Evolutionary conservation across 2,113 vertebrate species (phyloP), one percentile per base, ranked within the genome.

Genomic region (Aegotheles bennettii): DNA sequence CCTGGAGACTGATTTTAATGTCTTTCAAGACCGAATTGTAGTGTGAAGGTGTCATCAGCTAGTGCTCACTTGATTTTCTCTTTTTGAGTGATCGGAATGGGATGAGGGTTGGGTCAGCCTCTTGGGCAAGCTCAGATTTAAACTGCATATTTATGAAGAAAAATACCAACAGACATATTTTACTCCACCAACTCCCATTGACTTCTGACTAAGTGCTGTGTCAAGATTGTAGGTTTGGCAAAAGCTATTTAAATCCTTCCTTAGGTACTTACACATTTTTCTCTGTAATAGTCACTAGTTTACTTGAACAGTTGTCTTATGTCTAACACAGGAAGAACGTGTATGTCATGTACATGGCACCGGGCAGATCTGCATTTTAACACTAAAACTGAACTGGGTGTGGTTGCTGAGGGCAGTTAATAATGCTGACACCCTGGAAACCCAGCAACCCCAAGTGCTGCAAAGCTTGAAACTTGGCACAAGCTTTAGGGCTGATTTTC

Each of bases 171-270:
- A 84, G 47, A 56, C 10, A 3, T 43, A 48, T 81, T 92, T 70
- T 81, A 61, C 38, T 81, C 25, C 40, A 53, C 20, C 3, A 13
- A 9, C 51, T 86, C 35, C 63, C 43, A 51, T 0, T 81, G 86
- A 59, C 71, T 81, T 90, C 65, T 91, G 82, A 85, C 70, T 76
- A 17, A 65, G 71, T 67, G 75, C 57, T 87, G 45, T 53, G 36
- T 68, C 82, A 84, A 79, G 87, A 87, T 87, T 87, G 82, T 40
- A 90, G 87, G 92, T 88, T 96, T 95, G 59, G 45, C 69, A 78
- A 79, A 93, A 75, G 71, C 84, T 45, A 47, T 92, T 92, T 92
- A 82, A 91, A 78, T 53, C 77, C 57, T 79, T 81, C 73, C 57
- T 82, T 13, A 6, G 84, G 76, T 80, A 43, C 42, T 86, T 59